Evolutionary conservation across 2,888 invertebrate genomes (phyloP).

Genomic region (Monochamus alternatus): DNA sequence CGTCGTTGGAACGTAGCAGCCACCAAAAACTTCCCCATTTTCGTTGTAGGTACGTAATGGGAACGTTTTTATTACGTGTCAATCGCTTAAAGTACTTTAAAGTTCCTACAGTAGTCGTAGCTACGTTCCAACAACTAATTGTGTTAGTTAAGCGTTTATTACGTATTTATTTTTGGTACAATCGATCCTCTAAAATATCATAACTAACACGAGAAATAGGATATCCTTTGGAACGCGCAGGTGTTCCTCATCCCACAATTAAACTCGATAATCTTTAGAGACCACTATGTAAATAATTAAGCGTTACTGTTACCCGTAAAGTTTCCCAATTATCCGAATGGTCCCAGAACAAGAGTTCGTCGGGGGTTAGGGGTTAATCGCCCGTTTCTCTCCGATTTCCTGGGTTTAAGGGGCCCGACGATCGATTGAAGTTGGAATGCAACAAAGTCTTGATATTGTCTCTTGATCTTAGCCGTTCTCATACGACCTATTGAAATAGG

Average conservation of each 20-base stretch:
- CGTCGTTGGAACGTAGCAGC: no score
- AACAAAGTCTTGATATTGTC: neutral
- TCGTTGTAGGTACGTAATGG: no score
- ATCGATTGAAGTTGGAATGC: slow-evolving; percentile 3
- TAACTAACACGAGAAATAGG: no score
- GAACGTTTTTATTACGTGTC: no score
- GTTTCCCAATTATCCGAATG: slow-evolving; percentile 13
- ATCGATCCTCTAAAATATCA: no score
- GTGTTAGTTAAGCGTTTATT: no score
- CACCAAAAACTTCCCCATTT: no score
- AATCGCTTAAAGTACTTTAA: no score
- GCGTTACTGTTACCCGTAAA: slow-evolving; percentile 11
- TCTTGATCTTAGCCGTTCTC: neutral
- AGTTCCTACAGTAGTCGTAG: no score
- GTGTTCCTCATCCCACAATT: slow-evolving; percentile 2
- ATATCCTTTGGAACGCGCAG: neutral
- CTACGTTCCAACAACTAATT: no score
- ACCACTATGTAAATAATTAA: slow-evolving; percentile 11
- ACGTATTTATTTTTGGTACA: no score
- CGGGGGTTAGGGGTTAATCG: slow-evolving; percentile 6
- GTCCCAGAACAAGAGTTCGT: slow-evolving; percentile 3
- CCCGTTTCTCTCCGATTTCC: slow-evolving; percentile 4
- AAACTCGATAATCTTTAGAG: neutral
- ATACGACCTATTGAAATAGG: slow-evolving; percentile 11
- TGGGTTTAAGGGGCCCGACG: neutral